These are phyloP conservation scores for Sebastes hubbsi DNA, from an alignment of 2,797 vertebrate species.

Conservation along the genomic window DNA sequence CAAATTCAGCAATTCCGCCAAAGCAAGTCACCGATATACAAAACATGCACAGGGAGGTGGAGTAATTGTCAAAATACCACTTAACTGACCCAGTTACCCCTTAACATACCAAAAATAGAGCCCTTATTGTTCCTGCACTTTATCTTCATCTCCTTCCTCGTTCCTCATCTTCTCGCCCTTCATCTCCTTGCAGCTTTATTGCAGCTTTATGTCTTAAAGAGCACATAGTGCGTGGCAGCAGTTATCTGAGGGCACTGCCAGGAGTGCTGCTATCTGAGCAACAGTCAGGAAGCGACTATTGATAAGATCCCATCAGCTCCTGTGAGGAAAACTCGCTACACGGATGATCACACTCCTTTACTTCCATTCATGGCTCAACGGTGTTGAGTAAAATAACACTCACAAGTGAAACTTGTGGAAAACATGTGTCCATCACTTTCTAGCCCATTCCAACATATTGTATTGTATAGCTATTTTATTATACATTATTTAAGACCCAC, in stretches of 20 bases:
- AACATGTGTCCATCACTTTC: background rate
- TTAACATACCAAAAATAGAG: background rate
- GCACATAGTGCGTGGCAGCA: conserved; percentile 33
- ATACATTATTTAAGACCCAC: background rate
- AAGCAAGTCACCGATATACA: background rate
- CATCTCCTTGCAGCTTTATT: conserved; percentile 27
- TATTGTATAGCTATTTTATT: background rate
- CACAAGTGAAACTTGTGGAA: conserved; percentile 4
- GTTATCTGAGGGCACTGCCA: conserved; percentile 56
- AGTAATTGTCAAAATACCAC: background rate
- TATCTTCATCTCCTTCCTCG: conserved; percentile 6
- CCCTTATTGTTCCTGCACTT: conserved; percentile 6
- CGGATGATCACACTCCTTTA: conserved; percentile 35
- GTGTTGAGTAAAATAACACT: conserved; percentile 13
- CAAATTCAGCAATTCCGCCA: background rate
- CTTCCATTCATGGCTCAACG: conserved; percentile 33
- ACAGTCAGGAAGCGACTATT: conserved; percentile 56
- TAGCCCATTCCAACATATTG: background rate
- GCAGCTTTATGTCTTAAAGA: conserved; percentile 4
- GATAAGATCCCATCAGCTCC: conserved; percentile 70
- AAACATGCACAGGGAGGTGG: background rate
- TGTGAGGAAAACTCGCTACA: conserved; percentile 18
- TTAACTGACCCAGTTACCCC: conserved; percentile 5
- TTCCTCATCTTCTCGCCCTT: background rate
- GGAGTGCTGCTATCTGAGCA: conserved; percentile 49